These are phyloP conservation scores for Chrysina gloriosa DNA, from an alignment of 2,888 invertebrate species.

Conservation along the genomic window DNA sequence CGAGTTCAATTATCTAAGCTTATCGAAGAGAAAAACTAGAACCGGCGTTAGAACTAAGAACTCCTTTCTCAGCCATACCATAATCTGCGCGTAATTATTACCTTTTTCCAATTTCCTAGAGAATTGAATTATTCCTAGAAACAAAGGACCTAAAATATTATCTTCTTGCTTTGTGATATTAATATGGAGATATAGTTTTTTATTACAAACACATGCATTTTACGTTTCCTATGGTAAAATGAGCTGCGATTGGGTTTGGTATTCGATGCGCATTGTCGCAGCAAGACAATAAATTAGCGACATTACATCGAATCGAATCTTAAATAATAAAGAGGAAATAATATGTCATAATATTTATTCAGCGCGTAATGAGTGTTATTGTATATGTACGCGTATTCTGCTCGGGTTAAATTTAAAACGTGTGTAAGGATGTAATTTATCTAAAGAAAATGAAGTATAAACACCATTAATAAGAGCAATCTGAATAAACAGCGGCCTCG, in stretches of 20 bases:
- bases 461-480: slow-evolving; percentile 34
- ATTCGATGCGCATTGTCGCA: background rate
- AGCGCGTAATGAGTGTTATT: slow-evolving; percentile 11
- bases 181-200: too few species aligned
- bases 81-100: too few species aligned
- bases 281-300: background rate
- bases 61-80: too few species aligned
- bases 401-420: slow-evolving; percentile 28
- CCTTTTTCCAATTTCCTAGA: too few species aligned
- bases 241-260: background rate
- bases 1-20: too few species aligned
- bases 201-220: too few species aligned
- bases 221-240: background rate
- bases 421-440: slow-evolving; percentile 33
- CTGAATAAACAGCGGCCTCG: slow-evolving; percentile 26
- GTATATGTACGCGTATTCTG: slow-evolving; percentile 5
- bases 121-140: too few species aligned
- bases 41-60: too few species aligned
- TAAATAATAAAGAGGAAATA: slow-evolving; percentile 28
- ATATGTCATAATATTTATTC: slow-evolving; percentile 29
- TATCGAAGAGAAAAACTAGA: too few species aligned
- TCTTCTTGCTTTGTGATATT: too few species aligned
- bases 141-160: too few species aligned
- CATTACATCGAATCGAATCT: slow-evolving; percentile 7
- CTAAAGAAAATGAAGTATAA: slow-evolving; percentile 33